These are phyloP conservation scores for Zygogramma bicolorata DNA, from an alignment of 2,888 invertebrate genomes.

Conservation along the genomic window DNA sequence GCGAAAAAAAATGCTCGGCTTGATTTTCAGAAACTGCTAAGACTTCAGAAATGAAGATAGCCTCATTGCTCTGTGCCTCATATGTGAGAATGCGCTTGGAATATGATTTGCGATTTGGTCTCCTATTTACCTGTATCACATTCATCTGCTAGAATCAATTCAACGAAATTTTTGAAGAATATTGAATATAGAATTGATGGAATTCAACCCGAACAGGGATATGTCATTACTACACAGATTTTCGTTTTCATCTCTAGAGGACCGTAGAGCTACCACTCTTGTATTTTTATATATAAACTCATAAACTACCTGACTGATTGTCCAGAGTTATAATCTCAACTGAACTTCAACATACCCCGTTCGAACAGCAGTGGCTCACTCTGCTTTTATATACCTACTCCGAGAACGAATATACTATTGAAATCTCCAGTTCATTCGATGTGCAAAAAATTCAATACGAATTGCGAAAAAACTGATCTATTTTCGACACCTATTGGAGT, in stretches of 20 bases:
- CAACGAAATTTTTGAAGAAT: neutral
- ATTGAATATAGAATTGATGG: neutral
- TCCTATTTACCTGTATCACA: neutral
- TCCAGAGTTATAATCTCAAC: neutral
- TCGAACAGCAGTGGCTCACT: too few species aligned
- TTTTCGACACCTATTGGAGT: too few species aligned
- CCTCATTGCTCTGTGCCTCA: too few species aligned
- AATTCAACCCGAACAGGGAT: neutral
- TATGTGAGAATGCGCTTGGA: too few species aligned
- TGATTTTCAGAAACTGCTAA: neutral
- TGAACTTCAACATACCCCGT: too few species aligned
- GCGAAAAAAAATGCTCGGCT: neutral
- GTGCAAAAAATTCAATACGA: too few species aligned
- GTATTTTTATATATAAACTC: neutral
- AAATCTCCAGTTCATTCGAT: too few species aligned
- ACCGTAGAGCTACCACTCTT: neutral
- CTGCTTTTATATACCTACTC: too few species aligned
- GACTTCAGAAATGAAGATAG: neutral
- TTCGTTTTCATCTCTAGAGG: neutral
- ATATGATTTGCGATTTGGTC: neutral
- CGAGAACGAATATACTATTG: too few species aligned
- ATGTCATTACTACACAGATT: neutral
- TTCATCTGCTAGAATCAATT: neutral
- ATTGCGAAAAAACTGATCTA: too few species aligned
- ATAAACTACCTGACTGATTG: neutral